Percentiles rank a stretch among this genome's conserved stretches.
Conservation (phyloP, 2,797 vertebrate species). For the Enteromius thamalakanensis region DNA sequence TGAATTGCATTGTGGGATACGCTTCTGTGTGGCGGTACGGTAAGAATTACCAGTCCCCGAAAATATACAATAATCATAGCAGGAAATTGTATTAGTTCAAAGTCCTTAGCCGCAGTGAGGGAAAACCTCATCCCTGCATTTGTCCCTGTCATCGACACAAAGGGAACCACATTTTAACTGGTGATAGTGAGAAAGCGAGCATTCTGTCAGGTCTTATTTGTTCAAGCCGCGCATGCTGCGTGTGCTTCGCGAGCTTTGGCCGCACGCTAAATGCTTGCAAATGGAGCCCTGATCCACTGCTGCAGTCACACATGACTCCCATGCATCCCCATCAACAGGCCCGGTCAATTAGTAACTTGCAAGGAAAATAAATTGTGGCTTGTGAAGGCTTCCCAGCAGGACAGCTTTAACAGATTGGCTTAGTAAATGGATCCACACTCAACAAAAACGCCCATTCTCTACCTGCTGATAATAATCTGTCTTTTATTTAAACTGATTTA, state of each 20-base stretch:
- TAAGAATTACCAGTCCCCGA: conserved; percentile 26
- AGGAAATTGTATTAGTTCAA: conserved; percentile 69
- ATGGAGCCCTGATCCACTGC: conserved; percentile 71
- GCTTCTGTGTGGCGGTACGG: conserved; percentile 28
- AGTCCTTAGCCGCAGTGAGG: conserved; percentile 65
- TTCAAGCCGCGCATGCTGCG: conserved; percentile 64
- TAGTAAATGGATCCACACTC: conserved; percentile 64
- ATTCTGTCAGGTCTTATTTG: conserved; percentile 65
- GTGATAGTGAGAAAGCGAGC: conserved; percentile 60
- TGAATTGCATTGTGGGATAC: conserved; percentile 38
- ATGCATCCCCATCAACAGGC: conserved; percentile 65
- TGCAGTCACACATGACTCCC: conserved; percentile 71
- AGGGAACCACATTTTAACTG: conserved; percentile 70
- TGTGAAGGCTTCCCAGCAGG: conserved; percentile 65
- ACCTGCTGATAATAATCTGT: conserved; percentile 71
- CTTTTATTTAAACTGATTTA: conserved; percentile 72
- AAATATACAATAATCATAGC: conserved; percentile 66
- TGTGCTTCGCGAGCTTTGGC: conserved; percentile 58
- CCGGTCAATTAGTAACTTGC: conserved; percentile 67
- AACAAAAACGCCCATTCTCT: conserved; percentile 67
- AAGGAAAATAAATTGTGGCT: conserved; percentile 63
- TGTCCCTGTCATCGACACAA: conserved; percentile 71
- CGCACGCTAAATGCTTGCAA: conserved; percentile 59
- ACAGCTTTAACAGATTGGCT: conserved; percentile 60
- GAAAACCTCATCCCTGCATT: conserved; percentile 68